Evolutionary conservation across 2,888 invertebrate species (phyloP), one percentile per base, ranked within the genome.

Genomic region (Sisyra terminalis): DNA sequence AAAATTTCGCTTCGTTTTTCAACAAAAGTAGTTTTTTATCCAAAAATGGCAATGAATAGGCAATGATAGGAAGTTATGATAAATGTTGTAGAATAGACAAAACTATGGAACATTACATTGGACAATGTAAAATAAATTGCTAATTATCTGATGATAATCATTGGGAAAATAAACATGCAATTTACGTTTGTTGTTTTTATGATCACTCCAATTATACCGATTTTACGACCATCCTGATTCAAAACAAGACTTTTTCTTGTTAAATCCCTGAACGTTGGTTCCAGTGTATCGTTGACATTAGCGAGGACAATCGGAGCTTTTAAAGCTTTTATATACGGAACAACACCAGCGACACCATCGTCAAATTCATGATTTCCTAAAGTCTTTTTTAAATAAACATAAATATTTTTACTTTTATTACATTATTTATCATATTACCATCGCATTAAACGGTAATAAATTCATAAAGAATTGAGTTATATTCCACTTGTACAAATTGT

Each of bases 291-390:
- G 56, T 88, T 78, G 39, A 89, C 78, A 53, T 89, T 89, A 29
- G 79, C 71, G 4, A 78, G 78, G 31, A 89, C 59, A 55, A 85
- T 73, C 1, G 80, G 74, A 1, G 79, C 69, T 2, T 74, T 63
- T 7, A 82, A 54, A 1, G 59, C 60, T 50, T 74, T 57, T 32
- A 89, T 55, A 57, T 83, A 87, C 0, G 82, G 82, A 0, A 78
- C 68, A 1, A 86, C 59, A 0, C 83, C 86, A 7, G 62, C 71
- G 2, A 87, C 64, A 2, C 73, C 75, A 51, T 81, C 71, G 55
- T 89, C 89, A 53, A 90, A 89, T 57, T 89, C 89, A 52, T 90
- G 88, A 58, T 88, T 88, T 1, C 88, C 89, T 7, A 88, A 57
- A 0, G 82, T 80, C 86, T 88, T 55, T 24, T 24, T 24, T 24